Conservation (phyloP, 2,888 invertebrate genomes). For the Tethea ocularis region DNA sequence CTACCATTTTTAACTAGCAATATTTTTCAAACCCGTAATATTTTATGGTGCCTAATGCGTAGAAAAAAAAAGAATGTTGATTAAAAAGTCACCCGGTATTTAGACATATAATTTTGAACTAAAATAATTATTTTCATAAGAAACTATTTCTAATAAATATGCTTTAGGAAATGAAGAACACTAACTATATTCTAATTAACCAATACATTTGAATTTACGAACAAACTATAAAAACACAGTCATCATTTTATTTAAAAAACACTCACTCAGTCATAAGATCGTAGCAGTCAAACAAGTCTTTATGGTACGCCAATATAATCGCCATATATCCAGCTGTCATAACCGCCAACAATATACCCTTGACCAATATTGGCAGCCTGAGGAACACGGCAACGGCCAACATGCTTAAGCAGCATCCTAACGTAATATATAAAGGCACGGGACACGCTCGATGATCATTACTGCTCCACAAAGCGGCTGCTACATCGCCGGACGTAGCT, state of each 20-base stretch:
- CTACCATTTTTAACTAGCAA: no score
- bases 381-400: conserved; percentile 94
- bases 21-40: no score
- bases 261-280: conserved; percentile 90
- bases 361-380: conserved; percentile 91
- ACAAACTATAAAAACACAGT: neutral
- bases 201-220: no score
- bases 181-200: no score
- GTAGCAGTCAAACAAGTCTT: conserved; percentile 91
- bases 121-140: no score
- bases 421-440: conserved; percentile 93
- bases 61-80: no score
- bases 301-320: conserved; percentile 92
- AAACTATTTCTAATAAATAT: no score
- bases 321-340: conserved; percentile 92
- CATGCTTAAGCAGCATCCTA: conserved; percentile 93
- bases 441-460: conserved; percentile 91
- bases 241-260: neutral
- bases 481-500: conserved; percentile 54
- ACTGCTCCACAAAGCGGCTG: conserved; percentile 68
- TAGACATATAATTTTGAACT: no score
- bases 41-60: no score
- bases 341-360: conserved; percentile 89
- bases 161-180: no score
- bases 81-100: no score